Conservation (phyloP, 1,140 invertebrate genomes). For the Drosophila kikkawai region DNA sequence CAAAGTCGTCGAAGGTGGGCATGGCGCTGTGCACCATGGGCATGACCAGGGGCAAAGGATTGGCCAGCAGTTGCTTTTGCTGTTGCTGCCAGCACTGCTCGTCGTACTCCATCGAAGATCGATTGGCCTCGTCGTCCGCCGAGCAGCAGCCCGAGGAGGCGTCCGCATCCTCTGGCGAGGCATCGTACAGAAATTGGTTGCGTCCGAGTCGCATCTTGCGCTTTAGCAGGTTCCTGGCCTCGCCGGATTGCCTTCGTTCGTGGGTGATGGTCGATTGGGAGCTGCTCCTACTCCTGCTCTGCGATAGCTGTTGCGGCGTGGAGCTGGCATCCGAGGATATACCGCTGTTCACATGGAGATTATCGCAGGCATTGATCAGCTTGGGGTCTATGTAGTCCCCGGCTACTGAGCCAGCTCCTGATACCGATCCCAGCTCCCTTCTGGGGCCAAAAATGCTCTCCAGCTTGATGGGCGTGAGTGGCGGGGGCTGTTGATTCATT, state of each 20-base stretch:
- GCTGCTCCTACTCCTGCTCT: slow-evolving; percentile 63
- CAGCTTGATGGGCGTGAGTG: slow-evolving; percentile 56
- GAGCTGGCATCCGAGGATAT: slow-evolving; percentile 55
- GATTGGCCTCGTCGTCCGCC: slow-evolving; percentile 76
- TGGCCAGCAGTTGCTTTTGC: slow-evolving; percentile 62
- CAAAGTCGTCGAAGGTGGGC: slow-evolving; percentile 83
- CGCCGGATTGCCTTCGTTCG: slow-evolving; percentile 67
- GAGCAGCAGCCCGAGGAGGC: slow-evolving; percentile 67
- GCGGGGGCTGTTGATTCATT: slow-evolving; percentile 16
- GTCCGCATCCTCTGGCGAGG: slow-evolving; percentile 73
- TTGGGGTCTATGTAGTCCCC: slow-evolving; percentile 80
- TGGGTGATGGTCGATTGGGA: slow-evolving; percentile 70
- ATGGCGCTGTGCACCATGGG: slow-evolving; percentile 51
- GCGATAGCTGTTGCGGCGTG: slow-evolving; percentile 54
- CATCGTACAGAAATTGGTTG: slow-evolving; percentile 83
- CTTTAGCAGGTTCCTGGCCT: slow-evolving; percentile 76
- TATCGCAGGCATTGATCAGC: slow-evolving; percentile 83
- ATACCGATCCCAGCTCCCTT: slow-evolving; percentile 14
- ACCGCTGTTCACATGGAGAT: slow-evolving; percentile 67
- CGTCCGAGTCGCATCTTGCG: slow-evolving; percentile 81
- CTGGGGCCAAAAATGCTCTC: slow-evolving; percentile 62
- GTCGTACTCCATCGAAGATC: slow-evolving; percentile 71
- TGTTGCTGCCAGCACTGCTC: slow-evolving; percentile 76
- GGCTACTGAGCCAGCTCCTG: neutral
- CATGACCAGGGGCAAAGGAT: slow-evolving; percentile 47